Evolutionary conservation across 2,797 vertebrate genomes (phyloP).

Genomic region (Poeciliopsis infans): DNA sequence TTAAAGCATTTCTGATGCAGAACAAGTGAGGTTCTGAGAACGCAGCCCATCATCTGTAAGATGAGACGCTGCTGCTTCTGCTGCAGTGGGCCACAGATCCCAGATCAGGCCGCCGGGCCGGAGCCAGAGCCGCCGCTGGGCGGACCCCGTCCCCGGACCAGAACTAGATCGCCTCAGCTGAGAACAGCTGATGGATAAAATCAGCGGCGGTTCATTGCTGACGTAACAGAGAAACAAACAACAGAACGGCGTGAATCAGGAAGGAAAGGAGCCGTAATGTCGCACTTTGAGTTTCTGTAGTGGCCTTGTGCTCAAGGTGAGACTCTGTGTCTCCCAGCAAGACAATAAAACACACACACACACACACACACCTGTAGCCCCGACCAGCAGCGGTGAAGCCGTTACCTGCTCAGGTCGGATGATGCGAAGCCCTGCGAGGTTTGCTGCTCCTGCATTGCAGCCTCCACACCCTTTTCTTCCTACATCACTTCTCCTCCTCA

Average conservation of each 20-base stretch:
- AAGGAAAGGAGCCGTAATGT: background rate
- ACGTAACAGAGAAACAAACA: background rate
- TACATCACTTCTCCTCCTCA: slow-evolving; percentile 27
- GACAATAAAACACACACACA: slow-evolving; percentile 9
- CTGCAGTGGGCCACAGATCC: slow-evolving; percentile 65
- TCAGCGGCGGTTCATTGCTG: slow-evolving; percentile 10
- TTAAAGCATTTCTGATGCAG: background rate
- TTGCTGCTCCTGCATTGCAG: slow-evolving; percentile 79
- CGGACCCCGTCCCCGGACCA: slow-evolving; percentile 27
- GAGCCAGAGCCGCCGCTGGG: slow-evolving; percentile 33
- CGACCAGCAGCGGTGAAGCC: background rate
- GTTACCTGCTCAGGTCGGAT: background rate
- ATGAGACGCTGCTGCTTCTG: slow-evolving; percentile 64
- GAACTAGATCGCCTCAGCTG: slow-evolving; percentile 9
- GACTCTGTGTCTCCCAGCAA: slow-evolving; percentile 25
- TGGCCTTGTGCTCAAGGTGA: slow-evolving; percentile 65
- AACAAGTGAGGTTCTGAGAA: background rate
- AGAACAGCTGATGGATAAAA: slow-evolving; percentile 75
- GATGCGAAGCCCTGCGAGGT: slow-evolving; percentile 17
- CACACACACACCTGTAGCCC: slow-evolving; percentile 57
- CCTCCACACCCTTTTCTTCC: slow-evolving; percentile 80
- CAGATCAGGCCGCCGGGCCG: slow-evolving; percentile 43
- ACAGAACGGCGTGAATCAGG: background rate
- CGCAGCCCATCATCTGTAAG: slow-evolving; percentile 37
- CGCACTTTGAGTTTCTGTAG: slow-evolving; percentile 37